phyloP scores from a whole-genome alignment of 1,140 invertebrate genomes.

The Drosophila tsacasi region DNA sequence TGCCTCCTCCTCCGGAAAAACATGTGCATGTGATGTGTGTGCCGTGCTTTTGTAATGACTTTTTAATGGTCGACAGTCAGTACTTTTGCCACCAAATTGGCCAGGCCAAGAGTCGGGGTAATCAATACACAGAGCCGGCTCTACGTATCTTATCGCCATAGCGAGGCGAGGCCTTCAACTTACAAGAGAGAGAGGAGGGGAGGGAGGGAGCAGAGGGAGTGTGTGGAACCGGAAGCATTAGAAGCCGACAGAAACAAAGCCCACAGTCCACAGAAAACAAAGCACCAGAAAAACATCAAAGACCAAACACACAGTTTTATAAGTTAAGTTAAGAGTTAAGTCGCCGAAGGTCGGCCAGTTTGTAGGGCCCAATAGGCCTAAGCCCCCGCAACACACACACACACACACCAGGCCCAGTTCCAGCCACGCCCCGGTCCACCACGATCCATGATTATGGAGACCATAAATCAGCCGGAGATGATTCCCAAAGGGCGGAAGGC shows the following conservation, averaged over 20 bases:
- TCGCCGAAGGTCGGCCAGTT: conserved; percentile 15
- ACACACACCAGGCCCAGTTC: neutral
- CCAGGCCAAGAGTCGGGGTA: conserved; percentile 34
- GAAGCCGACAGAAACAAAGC: conserved; percentile 50
- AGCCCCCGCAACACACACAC: conserved; percentile 10
- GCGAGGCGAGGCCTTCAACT: conserved; percentile 55
- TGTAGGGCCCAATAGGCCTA: conserved; percentile 8
- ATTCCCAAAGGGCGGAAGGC: conserved; percentile 15
- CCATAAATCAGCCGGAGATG: conserved; percentile 16
- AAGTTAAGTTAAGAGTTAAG: conserved; percentile 33
- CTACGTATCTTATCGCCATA: conserved; percentile 62
- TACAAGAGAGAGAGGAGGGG: conserved; percentile 32
- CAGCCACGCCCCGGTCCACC: conserved; percentile 14
- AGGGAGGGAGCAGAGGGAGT: conserved; percentile 4
- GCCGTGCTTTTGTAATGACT: conserved; percentile 56
- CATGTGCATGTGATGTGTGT: conserved; percentile 26
- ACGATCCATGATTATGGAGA: conserved; percentile 6
- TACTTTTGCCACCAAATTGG: conserved; percentile 56
- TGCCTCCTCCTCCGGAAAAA: neutral
- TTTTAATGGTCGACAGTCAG: conserved; percentile 50
- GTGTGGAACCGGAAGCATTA: conserved; percentile 76
- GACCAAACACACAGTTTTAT: conserved; percentile 29
- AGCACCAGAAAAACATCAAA: conserved; percentile 29
- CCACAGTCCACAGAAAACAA: conserved; percentile 31
- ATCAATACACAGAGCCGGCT: conserved; percentile 37